These are phyloP conservation scores for Phenacoccus solenopsis DNA, from an alignment of 1,140 invertebrate genomes.

Conservation along the genomic window DNA sequence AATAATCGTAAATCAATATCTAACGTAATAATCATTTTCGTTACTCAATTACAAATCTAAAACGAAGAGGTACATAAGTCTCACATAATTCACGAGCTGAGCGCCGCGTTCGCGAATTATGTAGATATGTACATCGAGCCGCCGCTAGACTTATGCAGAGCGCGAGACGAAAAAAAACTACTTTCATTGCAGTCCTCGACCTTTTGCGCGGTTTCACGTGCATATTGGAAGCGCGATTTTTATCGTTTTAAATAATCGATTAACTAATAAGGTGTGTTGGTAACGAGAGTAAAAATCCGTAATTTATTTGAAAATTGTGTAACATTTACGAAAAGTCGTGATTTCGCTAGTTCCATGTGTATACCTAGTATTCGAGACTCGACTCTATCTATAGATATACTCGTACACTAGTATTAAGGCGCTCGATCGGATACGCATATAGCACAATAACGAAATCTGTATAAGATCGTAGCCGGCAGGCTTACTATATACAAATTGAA, in stretches of 20 bases:
- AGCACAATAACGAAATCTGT: background rate
- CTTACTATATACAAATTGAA: background rate
- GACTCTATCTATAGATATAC: too few species aligned
- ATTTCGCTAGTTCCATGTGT: background rate
- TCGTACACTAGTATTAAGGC: too few species aligned
- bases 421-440: background rate
- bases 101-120: background rate
- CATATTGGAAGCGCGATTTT: background rate
- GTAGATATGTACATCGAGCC: too few species aligned
- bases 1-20: background rate
- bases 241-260: background rate
- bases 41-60: background rate
- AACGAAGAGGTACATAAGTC: background rate
- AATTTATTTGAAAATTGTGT: conserved; percentile 3
- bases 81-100: background rate
- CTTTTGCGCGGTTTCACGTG: too few species aligned
- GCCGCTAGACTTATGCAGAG: too few species aligned
- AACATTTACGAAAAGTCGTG: conserved; percentile 1
- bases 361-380: too few species aligned
- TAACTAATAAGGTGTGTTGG: background rate
- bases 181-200: background rate
- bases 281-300: background rate
- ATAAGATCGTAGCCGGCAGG: background rate
- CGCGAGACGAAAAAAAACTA: background rate
- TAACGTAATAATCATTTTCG: background rate